These are phyloP conservation scores for Alauda arvensis DNA, from an alignment of 2,797 vertebrate genomes.

Conservation along the genomic window DNA sequence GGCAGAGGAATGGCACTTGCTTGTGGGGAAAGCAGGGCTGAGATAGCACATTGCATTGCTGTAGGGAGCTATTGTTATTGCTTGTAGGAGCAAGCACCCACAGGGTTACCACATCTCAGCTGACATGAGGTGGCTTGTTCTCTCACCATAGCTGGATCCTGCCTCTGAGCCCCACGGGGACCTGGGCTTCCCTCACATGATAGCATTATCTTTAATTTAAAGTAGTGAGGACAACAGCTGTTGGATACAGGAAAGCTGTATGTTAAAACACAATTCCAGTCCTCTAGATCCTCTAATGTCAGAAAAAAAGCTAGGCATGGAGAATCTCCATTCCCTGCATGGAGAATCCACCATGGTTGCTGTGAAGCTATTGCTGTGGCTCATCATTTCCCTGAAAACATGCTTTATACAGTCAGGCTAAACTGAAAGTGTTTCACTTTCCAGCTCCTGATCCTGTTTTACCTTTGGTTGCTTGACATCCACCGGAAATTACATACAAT, in stretches of 20 bases:
- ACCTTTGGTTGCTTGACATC: not conserved
- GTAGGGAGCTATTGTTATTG: slow-evolving; percentile 3
- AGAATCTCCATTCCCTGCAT: too few relatives aligned
- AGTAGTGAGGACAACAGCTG: not conserved
- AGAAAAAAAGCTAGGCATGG: not conserved
- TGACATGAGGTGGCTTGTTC: slow-evolving; percentile 19
- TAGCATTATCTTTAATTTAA: not conserved
- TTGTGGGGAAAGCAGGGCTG: not conserved
- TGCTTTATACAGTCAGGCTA: not conserved
- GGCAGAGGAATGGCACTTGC: not conserved
- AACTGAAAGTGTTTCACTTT: not conserved
- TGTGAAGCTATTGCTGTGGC: not conserved
- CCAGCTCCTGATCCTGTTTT: not conserved
- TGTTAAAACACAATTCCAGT: not conserved
- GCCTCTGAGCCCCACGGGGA: not conserved
- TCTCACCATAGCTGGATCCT: accelerated
- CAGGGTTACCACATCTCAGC: not conserved
- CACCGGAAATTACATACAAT: not conserved
- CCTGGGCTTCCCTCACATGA: not conserved
- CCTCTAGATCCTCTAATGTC: not conserved
- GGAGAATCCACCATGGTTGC: not conserved
- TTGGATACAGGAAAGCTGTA: not conserved
- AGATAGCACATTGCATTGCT: not conserved
- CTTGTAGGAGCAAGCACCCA: not conserved
- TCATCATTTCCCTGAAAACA: not conserved